Evolutionary conservation across 2,797 vertebrate species (phyloP).

Genomic region (Pipistrellus kuhlii): DNA sequence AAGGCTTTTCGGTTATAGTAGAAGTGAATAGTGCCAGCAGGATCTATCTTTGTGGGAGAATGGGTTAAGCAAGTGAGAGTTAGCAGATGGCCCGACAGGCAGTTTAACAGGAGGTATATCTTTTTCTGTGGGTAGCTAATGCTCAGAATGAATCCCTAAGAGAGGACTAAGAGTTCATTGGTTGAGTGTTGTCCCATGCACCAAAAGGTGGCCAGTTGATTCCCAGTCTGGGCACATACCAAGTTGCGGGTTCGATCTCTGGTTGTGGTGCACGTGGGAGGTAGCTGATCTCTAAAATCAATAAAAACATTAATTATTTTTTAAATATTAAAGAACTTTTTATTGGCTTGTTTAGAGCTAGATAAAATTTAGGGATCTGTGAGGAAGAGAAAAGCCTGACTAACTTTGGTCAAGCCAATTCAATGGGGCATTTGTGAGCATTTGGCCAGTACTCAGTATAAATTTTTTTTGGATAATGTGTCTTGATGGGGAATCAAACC

Average conservation of each 20-base stretch:
- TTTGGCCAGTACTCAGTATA: background rate
- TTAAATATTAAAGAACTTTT: background rate
- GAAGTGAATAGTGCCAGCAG: background rate
- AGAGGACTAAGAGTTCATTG: background rate
- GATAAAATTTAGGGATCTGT: background rate
- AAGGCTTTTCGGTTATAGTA: background rate
- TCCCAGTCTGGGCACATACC: background rate
- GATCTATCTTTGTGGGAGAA: slow-evolving; percentile 6
- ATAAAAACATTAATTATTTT: background rate
- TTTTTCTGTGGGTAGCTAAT: background rate
- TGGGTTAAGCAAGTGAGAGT: background rate
- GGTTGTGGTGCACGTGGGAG: background rate
- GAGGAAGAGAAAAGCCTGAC: background rate
- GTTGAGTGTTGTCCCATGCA: background rate
- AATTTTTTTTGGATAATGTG: background rate
- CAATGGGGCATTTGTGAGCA: background rate
- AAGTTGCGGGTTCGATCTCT: background rate
- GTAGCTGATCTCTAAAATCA: background rate
- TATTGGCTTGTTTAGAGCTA: background rate
- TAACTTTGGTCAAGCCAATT: slow-evolving; percentile 25
- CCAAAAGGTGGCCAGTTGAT: background rate
- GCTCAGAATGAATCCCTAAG: background rate
- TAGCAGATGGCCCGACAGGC: background rate
- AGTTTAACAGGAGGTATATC: background rate
- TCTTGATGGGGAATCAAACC: background rate